Evolutionary conservation across 2,797 vertebrate species (phyloP), one percentile per base, ranked within the genome.

Genomic region (Trachurus trachurus): DNA sequence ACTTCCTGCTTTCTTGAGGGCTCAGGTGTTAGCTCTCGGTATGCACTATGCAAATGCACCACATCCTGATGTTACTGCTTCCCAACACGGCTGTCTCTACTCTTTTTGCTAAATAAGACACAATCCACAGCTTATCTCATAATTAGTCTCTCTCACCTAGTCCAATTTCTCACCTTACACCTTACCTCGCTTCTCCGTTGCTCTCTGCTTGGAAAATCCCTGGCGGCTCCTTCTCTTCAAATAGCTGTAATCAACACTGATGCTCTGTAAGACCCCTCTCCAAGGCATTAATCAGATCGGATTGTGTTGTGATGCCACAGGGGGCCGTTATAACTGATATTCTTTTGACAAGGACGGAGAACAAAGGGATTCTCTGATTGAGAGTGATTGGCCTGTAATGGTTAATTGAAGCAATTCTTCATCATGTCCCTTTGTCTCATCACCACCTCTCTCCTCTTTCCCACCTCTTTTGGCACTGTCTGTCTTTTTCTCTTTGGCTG

Each of bases 211-310:
- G 11, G 59, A 74, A 71, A 75, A 21, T 77, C 86, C 81, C 87
- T 39, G 3, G 29, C 84, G 84, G 64, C 87, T 82, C 66, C 76
- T 76, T 85, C 76, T 76, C 70, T 61, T 84, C 79, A 87, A 87
- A 89, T 83, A 91, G 80, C 88, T 88, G 87, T 93, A 93, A 93
- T 94, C 93, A 93, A 86, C 90, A 80, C 88, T 84, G 88, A 86
- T 86, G 71, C 84, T 85, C 78, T 78, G 50, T 31, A 22, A 87
- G 84, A 83, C 78, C 87, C 87, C 72, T 89, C 87, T 90, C 76
- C 47, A 66, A 78, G 72, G 81, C 88, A 88, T 90, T 90, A 88
- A 91, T 94, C 87, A 90, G 86, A 91, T 86, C 76, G 85, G 71
- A 90, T 91, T 92, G 90, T 79, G 90, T 90, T 92, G 85, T 72